These are phyloP conservation scores for Festucalex cinctus DNA, from an alignment of 2,113 vertebrate species.

Conservation along the genomic window DNA sequence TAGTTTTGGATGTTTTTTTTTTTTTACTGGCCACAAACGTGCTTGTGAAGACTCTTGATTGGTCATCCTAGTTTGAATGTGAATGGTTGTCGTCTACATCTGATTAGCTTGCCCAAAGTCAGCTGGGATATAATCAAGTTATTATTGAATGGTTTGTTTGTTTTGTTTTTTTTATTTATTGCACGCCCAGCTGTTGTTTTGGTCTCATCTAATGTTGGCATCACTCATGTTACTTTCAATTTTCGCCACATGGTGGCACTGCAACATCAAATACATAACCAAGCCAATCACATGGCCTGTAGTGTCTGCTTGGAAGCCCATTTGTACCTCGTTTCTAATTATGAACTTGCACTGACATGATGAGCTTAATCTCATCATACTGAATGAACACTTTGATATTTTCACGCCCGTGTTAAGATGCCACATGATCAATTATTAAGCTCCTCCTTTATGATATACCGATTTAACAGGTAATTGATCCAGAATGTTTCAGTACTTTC, in stretches of 20 bases:
- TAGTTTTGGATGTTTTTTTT: background rate
- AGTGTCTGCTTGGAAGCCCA: slow-evolving; percentile 23
- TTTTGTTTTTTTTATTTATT: background rate
- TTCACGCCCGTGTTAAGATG: slow-evolving; percentile 9
- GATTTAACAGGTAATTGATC: background rate
- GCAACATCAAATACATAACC: background rate
- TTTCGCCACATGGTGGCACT: slow-evolving; percentile 48
- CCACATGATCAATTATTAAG: background rate
- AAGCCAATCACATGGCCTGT: background rate
- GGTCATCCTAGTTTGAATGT: background rate
- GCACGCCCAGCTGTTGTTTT: background rate
- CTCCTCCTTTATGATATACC: background rate
- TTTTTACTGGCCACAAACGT: background rate
- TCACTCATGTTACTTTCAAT: background rate
- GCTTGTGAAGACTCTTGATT: background rate
- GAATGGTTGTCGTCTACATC: background rate
- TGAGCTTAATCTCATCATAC: slow-evolving; percentile 41
- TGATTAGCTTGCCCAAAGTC: background rate
- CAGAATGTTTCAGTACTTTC: background rate
- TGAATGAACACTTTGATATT: slow-evolving; percentile 54
- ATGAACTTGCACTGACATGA: slow-evolving; percentile 34
- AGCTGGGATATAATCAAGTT: background rate
- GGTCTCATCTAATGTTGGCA: background rate
- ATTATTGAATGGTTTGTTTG: background rate
- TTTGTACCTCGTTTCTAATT: slow-evolving; percentile 42